Evolutionary conservation across 2,888 invertebrate species (phyloP).

Genomic region (Romanomermis culicivorax): DNA sequence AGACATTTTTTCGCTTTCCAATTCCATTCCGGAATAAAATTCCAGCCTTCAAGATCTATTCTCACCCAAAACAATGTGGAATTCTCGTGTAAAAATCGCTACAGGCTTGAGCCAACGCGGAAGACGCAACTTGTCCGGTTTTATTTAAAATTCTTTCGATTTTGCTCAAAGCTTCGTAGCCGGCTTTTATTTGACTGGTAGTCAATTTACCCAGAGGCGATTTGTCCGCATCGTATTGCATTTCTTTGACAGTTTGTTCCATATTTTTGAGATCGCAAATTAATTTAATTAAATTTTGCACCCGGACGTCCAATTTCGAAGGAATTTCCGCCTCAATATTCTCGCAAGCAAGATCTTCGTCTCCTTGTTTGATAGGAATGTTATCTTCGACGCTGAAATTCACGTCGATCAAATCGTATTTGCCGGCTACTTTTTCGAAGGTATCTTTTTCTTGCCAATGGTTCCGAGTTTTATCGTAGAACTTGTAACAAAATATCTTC

Average conservation of each 20-base stretch:
- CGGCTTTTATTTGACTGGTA: constrained; percentile 33
- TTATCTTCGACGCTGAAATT: neutral
- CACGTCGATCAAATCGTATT: constrained; percentile 31
- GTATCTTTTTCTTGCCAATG: constrained; percentile 29
- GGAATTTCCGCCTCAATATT: neutral
- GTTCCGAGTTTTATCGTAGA: constrained; percentile 35
- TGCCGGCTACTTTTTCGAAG: constrained; percentile 33
- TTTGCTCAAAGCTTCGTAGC: constrained; percentile 33
- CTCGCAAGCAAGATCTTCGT: neutral
- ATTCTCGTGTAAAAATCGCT: constrained; percentile 37
- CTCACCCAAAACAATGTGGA: constrained; percentile 37
- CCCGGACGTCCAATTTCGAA: constrained; percentile 25
- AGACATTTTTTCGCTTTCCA: too few relatives aligned
- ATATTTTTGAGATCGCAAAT: constrained; percentile 35
- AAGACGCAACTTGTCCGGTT: constrained; percentile 18
- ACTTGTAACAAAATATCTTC: constrained; percentile 33
- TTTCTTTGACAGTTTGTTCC: constrained; percentile 34
- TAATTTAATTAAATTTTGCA: constrained; percentile 31
- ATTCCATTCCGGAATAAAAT: too few relatives aligned
- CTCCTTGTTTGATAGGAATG: neutral
- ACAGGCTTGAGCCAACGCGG: constrained; percentile 30
- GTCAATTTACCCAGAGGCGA: constrained; percentile 37
- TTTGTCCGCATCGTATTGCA: constrained; percentile 35
- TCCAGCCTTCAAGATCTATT: too few relatives aligned
- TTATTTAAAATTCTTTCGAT: constrained; percentile 31